Conservation (phyloP, 2,888 invertebrate genomes). For the Chrysina gloriosa region DNA sequence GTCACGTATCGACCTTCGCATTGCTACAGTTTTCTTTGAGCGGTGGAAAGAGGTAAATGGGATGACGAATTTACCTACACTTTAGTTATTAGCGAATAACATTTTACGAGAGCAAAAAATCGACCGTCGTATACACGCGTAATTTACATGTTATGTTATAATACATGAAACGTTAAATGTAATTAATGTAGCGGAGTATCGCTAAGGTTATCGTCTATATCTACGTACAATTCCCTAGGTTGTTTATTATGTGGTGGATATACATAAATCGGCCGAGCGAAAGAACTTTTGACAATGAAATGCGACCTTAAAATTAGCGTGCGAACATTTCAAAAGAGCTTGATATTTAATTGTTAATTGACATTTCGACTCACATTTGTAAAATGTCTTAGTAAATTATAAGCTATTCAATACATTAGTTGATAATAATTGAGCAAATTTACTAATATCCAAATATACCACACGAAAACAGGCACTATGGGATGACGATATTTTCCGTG, state of each 20-base stretch:
- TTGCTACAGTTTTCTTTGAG: conserved; percentile 39
- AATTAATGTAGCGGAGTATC: conserved; percentile 3
- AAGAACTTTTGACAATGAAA: neutral
- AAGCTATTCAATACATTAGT: too few species aligned
- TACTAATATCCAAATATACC: too few species aligned
- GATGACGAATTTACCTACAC: conserved; percentile 47
- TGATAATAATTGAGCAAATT: too few species aligned
- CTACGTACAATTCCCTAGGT: conserved; percentile 10
- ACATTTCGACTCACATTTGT: too few species aligned
- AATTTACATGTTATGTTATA: conserved; percentile 18
- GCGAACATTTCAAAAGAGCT: too few species aligned
- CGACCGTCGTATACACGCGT: neutral
- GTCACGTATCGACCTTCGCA: conserved; percentile 39
- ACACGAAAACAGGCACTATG: too few species aligned
- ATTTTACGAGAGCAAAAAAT: conserved; percentile 26
- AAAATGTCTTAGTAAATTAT: too few species aligned
- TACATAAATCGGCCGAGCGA: neutral
- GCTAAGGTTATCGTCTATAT: conserved; percentile 14
- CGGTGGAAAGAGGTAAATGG: conserved; percentile 33
- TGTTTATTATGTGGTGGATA: neutral
- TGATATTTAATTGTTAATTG: too few species aligned
- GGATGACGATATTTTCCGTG: too few species aligned
- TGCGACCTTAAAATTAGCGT: too few species aligned
- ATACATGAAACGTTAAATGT: neutral
- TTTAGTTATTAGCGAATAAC: conserved; percentile 20